phyloP scores from a whole-genome alignment of 2,888 invertebrate species.

The Sicus ferrugineus region DNA sequence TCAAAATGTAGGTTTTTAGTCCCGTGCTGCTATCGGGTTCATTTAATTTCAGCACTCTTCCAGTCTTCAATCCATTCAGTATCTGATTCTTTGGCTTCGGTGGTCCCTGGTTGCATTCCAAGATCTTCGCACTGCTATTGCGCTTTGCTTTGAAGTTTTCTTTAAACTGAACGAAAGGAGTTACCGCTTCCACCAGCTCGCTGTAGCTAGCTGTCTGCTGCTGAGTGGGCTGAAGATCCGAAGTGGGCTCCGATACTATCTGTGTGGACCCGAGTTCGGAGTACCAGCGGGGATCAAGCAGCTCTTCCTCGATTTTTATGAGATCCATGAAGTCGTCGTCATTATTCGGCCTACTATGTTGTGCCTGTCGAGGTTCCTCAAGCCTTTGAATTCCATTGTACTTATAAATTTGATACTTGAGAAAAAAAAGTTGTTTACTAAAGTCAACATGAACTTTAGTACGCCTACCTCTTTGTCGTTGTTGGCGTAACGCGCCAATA shows the following conservation, averaged over 20 bases:
- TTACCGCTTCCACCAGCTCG: conserved; percentile 43
- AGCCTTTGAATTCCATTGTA: conserved; percentile 46
- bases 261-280: conserved; percentile 38
- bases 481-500: conserved; percentile 7
- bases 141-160: conserved; percentile 46
- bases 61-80: conserved; percentile 1
- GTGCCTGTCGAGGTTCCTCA: not conserved
- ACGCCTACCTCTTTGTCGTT: conserved; percentile 32
- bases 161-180: conserved; percentile 50
- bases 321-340: conserved; percentile 47
- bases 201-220: conserved; percentile 35
- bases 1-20: not conserved
- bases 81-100: conserved; percentile 18
- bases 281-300: conserved; percentile 58
- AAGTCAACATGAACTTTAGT: not conserved
- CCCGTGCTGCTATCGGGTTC: not conserved
- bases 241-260: not conserved
- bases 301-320: conserved; percentile 50
- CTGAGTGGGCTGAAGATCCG: not conserved
- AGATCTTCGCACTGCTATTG: conserved; percentile 8
- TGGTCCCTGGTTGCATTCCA: not conserved
- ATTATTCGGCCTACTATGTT: not conserved
- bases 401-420: conserved; percentile 51
- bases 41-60: not conserved
- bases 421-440: conserved; percentile 12